phyloP scores from a whole-genome alignment of 2,888 invertebrate species.

The Spodoptera picta region DNA sequence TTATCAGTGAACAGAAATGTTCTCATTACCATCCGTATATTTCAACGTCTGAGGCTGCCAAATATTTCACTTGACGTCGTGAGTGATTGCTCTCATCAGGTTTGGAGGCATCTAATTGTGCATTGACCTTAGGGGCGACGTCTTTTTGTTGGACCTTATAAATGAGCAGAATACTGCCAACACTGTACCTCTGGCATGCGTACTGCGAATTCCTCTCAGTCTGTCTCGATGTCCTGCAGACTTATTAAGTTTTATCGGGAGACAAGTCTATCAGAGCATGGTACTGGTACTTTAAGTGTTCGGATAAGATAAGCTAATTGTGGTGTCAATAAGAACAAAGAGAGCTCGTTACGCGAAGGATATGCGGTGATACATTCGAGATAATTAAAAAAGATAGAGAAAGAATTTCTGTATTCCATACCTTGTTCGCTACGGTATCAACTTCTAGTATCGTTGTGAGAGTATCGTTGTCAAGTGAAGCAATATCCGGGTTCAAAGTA shows the following conservation, averaged over 20 bases:
- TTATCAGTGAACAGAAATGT: conserved; percentile 48
- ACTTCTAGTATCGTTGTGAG: conserved; percentile 18
- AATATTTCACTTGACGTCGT: conserved; percentile 65
- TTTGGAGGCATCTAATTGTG: conserved; percentile 72
- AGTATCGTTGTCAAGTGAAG: conserved; percentile 39
- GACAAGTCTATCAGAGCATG: conserved; percentile 40
- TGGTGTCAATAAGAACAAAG: conserved; percentile 31
- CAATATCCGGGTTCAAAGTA: conserved; percentile 56
- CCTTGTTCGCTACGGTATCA: conserved; percentile 6
- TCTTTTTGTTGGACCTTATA: conserved; percentile 63
- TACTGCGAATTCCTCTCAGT: conserved; percentile 53
- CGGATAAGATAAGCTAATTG: conserved; percentile 37
- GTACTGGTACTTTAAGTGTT: conserved; percentile 29
- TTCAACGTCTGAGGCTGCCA: conserved; percentile 68
- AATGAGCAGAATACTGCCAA: conserved; percentile 66
- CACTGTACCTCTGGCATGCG: conserved; percentile 61
- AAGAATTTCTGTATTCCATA: conserved; percentile 19
- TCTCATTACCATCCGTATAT: conserved; percentile 62
- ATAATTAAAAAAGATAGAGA: conserved; percentile 36
- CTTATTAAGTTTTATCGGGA: conserved; percentile 58
- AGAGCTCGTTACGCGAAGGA: conserved; percentile 26
- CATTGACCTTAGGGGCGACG: conserved; percentile 70
- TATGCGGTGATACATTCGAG: conserved; percentile 15
- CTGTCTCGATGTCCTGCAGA: conserved; percentile 55
- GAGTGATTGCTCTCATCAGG: conserved; percentile 69